Evolutionary conservation across 2,888 invertebrate genomes (phyloP), one percentile per base, ranked within the genome.

Genomic region (Dysmachus trigonus): DNA sequence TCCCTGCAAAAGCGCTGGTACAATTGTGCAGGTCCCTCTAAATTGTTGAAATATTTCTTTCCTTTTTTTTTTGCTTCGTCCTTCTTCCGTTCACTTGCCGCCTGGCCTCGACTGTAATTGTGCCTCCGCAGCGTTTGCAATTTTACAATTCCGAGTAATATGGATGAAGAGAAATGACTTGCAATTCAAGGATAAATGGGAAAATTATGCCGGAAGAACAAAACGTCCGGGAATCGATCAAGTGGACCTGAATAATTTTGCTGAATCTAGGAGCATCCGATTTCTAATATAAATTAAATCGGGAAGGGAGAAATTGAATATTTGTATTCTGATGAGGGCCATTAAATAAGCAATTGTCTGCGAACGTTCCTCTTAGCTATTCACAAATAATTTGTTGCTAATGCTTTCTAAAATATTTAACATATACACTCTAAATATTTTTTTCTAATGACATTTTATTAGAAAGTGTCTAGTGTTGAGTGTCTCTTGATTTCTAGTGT

Each of bases 111-210:
- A 62, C 22, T 53, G 81, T 81, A 81, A 81, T 81, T 81, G 81
- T 53, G 53, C 30, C 53, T 73, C 30, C 18, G 15, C 53, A 53
- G 62, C 15, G 81, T 81, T 47, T 81, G 81, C 81, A 81, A 81
- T 81, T 81, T 81, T 81, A 81, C 81, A 81, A 81, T 62, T 81
- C 81, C 7, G 77, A 47, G 38, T 79, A 81, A 81, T 81, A 81
- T 81, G 81, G 81, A 81, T 81, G 81, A 62, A 81, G 81, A 81
- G 53, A 81, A 81, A 81, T 81, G 81, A 81, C 81, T 81, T 81
- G 81, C 81, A 53, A 81, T 81, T 62, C 81, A 81, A 53, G 81
- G 33, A 81, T 81, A 81, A 81, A 81, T 81, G 81, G 62, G 81
- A 81, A 81, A 81, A 81, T 81, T 81, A 81, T 81, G 81, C 81